Evolutionary conservation across 1,140 invertebrate species (phyloP), one percentile per base, ranked within the genome.

Genomic region (Magallana ariakensis): DNA sequence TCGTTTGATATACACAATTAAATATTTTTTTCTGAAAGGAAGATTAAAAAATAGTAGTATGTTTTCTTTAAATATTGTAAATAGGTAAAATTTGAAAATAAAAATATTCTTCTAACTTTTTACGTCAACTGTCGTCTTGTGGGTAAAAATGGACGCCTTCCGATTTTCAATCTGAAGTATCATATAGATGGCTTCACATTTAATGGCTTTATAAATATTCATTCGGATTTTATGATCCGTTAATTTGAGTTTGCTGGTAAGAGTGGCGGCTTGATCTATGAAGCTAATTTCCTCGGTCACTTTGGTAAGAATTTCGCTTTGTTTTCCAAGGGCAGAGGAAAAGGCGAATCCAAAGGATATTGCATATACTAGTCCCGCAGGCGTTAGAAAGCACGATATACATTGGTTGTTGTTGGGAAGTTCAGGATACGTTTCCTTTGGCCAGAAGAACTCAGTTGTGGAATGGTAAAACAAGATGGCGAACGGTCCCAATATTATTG

Each of bases 291-390:
- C 88, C 2, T 66, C 81, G 3, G 88, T 87, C 60, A 89, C 85
- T 80, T 89, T 89, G 1, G 81, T 81, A 7, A 89, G 54, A 15
- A 89, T 86, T 11, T 89, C 88, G 55, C 75, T 75, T 55, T 89
- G 88, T 54, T 89, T 89, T 9, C 53, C 70, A 15, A 89, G 46
- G 1, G 88, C 88, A 46, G 84, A 80, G 6, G 85, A 85, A 60
- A 89, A 89, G 8, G 88, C 88, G 58, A 89, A 89, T 13, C 88
- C 88, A 75, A 89, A 89, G 0, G 88, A 89, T 8, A 89, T 80
- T 11, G 88, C 88, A 22, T 89, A 89, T 1, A 89, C 88, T 19
- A 89, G 70, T 16, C 88, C 88, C 1, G 88, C 88, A 13, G 88
- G 88, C 0, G 85, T 89, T 9, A 89, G 56, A 58, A 87, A 89